Evolutionary conservation across 2,113 vertebrate species (phyloP).

Genomic region (Syngnathus scovelli): DNA sequence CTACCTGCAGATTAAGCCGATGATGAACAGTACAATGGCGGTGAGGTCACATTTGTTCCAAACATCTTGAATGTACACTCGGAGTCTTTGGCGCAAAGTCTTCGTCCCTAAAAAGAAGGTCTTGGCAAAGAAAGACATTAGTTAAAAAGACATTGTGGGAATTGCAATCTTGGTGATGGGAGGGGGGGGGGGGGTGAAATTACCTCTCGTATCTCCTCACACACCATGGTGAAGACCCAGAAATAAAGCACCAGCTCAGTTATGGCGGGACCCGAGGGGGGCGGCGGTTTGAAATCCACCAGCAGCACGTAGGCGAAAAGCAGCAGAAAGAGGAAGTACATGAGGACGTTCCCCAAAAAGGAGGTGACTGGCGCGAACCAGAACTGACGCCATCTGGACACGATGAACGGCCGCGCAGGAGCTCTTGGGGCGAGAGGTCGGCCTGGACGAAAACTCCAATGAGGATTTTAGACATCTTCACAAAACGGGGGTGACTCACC

Average conservation of each 20-base stretch:
- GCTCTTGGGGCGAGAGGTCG: slow-evolving; percentile 3
- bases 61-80: slow-evolving; percentile 73
- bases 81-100: slow-evolving; percentile 64
- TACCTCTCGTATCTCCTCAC: slow-evolving; percentile 83
- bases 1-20: slow-evolving; percentile 78
- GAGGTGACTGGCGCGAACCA: slow-evolving; percentile 83
- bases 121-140: slow-evolving; percentile 27
- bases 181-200: not conserved
- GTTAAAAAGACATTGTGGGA: not conserved
- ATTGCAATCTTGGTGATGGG: not conserved
- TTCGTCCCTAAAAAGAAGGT: slow-evolving; percentile 66
- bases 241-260: slow-evolving; percentile 78
- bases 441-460: slow-evolving; percentile 20
- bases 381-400: slow-evolving; percentile 79
- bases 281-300: slow-evolving; percentile 69
- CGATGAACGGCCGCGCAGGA: slow-evolving; percentile 43
- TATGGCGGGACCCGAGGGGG: slow-evolving; percentile 53
- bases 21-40: slow-evolving; percentile 77
- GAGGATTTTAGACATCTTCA: fast-evolving
- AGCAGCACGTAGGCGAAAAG: slow-evolving; percentile 82
- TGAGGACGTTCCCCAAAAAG: slow-evolving; percentile 84
- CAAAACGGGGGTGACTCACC: slow-evolving; percentile 24
- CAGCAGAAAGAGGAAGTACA: slow-evolving; percentile 85
- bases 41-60: slow-evolving; percentile 85
- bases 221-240: slow-evolving; percentile 86